These are phyloP conservation scores for Bactericera cockerelli DNA, from an alignment of 1,140 invertebrate genomes.

Conservation along the genomic window DNA sequence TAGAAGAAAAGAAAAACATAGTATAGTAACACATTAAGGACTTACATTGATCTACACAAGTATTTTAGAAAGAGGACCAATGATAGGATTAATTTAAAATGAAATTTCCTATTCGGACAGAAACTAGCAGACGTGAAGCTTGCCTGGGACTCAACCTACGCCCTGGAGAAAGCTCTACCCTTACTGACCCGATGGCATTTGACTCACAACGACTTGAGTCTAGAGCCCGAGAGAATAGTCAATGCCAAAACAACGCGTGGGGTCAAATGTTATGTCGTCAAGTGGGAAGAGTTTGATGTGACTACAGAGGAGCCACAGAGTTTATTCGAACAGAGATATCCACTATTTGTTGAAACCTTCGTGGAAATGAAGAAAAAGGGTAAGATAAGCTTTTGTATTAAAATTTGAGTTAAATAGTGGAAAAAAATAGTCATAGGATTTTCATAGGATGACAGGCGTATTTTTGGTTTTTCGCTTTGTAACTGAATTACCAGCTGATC, in stretches of 20 bases:
- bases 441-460: too few species aligned
- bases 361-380: constrained; percentile 35
- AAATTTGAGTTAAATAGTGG: too few species aligned
- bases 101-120: constrained; percentile 33
- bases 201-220: constrained; percentile 24
- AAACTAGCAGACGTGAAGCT: constrained; percentile 46
- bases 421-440: too few species aligned
- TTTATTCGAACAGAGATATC: constrained; percentile 46
- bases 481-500: too few species aligned
- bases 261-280: constrained; percentile 26
- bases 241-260: constrained; percentile 19
- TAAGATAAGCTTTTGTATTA: too few species aligned
- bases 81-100: too few species aligned
- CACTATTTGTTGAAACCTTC: constrained; percentile 42
- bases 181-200: constrained; percentile 56
- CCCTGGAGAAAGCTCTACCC: constrained; percentile 60
- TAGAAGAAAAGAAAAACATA: too few species aligned
- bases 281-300: constrained; percentile 33
- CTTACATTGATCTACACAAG: too few species aligned
- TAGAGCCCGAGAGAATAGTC: constrained; percentile 19
- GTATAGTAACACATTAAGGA: too few species aligned
- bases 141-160: constrained; percentile 57
- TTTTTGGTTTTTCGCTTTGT: too few species aligned
- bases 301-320: constrained; percentile 48
- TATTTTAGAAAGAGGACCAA: too few species aligned